Evolutionary conservation across 2,113 vertebrate species (phyloP).

Genomic region (Dipodomys ordii): DNA sequence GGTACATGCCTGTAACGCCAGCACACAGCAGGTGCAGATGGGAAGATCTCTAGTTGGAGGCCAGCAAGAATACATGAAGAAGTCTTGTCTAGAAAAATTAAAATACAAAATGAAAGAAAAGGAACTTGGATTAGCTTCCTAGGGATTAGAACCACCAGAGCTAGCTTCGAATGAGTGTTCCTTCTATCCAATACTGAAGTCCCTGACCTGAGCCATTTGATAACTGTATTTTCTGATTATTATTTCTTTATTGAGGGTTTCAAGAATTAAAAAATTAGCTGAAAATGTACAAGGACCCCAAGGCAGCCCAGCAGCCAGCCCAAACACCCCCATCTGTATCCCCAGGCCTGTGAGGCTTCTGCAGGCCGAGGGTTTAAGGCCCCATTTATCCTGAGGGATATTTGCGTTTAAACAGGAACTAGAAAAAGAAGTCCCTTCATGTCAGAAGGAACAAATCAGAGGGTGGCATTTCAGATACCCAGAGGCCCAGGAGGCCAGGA

Average conservation of each 20-base stretch:
- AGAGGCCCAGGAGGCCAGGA: background rate
- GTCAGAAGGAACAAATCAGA: background rate
- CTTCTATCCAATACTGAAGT: background rate
- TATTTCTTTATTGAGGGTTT: background rate
- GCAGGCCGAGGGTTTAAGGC: background rate
- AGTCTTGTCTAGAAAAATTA: too few species aligned
- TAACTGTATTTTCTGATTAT: background rate
- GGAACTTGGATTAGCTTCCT: background rate
- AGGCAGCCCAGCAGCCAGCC: fast-evolving
- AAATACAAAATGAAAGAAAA: too few species aligned
- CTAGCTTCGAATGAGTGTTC: background rate
- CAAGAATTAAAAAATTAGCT: background rate
- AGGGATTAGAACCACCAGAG: background rate
- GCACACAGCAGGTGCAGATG: background rate
- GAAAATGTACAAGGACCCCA: fast-evolving
- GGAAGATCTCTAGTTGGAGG: background rate
- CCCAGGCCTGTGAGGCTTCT: too few species aligned
- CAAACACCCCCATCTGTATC: too few species aligned
- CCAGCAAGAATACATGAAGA: background rate
- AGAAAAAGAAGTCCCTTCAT: background rate
- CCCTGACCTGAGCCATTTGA: too few species aligned
- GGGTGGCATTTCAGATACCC: too few species aligned
- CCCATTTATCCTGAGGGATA: background rate
- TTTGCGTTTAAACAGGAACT: background rate
- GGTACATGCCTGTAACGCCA: background rate